phyloP scores from a whole-genome alignment of 2,113 vertebrate species.

The Recurvirostra avosetta region DNA sequence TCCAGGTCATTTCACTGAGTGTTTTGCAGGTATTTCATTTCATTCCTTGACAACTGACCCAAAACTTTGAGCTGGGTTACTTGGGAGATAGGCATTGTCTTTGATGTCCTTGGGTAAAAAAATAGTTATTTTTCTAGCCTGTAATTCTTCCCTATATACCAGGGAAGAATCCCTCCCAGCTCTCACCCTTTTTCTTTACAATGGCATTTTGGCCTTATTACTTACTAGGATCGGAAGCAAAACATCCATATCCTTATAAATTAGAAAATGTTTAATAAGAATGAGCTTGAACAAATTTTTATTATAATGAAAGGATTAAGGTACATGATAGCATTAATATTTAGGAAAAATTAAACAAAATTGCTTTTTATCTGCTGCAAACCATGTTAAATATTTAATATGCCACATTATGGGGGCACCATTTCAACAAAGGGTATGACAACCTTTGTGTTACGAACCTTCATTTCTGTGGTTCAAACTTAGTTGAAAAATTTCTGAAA shows the following conservation, averaged over 20 bases:
- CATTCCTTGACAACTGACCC: constrained; percentile 33
- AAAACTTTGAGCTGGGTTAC: constrained; percentile 19
- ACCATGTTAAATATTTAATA: constrained; percentile 71
- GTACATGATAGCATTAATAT: constrained; percentile 70
- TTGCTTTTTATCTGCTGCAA: constrained; percentile 62
- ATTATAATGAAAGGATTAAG: constrained; percentile 66
- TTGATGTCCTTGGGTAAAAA: not conserved
- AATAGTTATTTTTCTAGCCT: not conserved
- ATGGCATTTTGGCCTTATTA: constrained; percentile 22
- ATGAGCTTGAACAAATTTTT: constrained; percentile 66
- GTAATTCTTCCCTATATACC: not conserved
- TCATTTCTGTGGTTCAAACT: not conserved
- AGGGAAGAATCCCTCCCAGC: not conserved
- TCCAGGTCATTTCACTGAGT: constrained; percentile 27
- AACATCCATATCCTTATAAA: constrained; percentile 40
- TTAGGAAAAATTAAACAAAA: constrained; percentile 70
- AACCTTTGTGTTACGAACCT: not conserved
- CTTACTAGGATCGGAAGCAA: constrained; percentile 42
- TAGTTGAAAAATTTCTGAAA: not conserved
- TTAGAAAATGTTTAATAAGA: constrained; percentile 61
- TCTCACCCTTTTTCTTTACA: not conserved
- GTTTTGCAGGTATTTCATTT: constrained; percentile 36
- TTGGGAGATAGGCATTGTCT: not conserved
- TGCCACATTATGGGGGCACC: not conserved
- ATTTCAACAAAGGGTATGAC: not conserved